Conservation (phyloP, 2,888 invertebrate genomes). For the Apantesis nais region DNA sequence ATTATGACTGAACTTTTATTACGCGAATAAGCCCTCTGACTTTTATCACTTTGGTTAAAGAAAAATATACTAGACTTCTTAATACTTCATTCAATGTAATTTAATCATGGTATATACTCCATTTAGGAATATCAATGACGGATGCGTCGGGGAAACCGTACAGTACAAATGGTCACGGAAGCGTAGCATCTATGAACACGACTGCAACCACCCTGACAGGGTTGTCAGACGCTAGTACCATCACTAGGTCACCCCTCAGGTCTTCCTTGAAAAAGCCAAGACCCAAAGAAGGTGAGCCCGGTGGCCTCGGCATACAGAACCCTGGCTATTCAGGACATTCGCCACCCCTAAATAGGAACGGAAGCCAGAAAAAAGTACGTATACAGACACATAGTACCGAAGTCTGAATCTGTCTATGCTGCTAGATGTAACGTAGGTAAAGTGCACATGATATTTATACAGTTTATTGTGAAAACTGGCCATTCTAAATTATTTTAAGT, state of each 20-base stretch:
- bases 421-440: background rate
- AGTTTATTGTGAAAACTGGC: background rate
- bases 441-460: background rate
- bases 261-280: conserved; percentile 94
- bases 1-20: too few relatives aligned
- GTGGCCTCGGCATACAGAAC: conserved; percentile 93
- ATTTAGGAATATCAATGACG: conserved; percentile 91
- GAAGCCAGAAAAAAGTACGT: conserved; percentile 95
- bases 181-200: conserved; percentile 90
- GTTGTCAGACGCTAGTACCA: conserved; percentile 44
- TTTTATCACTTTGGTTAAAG: background rate
- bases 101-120: conserved; percentile 19
- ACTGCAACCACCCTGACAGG: conserved; percentile 88
- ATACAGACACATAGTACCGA: conserved; percentile 97
- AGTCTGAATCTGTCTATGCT: conserved; percentile 82
- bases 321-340: conserved; percentile 93
- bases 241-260: conserved; percentile 78
- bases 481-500: background rate
- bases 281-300: conserved; percentile 80
- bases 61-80: background rate
- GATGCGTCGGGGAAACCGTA: conserved; percentile 95
- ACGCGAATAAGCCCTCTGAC: too few relatives aligned
- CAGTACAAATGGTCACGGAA: conserved; percentile 87
- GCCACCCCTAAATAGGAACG: conserved; percentile 92
- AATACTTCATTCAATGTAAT: background rate